Conservation (phyloP, 1,140 invertebrate genomes). For the Aphis craccivora region DNA sequence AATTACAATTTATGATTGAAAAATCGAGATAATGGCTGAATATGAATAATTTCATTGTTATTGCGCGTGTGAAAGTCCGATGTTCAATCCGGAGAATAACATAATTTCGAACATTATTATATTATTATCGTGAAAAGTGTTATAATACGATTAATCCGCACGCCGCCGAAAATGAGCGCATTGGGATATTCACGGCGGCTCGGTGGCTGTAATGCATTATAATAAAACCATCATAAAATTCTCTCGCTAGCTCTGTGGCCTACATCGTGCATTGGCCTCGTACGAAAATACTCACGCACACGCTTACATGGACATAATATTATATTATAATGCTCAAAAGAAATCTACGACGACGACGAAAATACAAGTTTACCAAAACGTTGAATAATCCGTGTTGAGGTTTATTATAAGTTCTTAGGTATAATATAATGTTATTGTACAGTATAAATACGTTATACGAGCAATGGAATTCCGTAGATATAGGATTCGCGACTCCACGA, state of each 20-base stretch:
- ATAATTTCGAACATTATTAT: not conserved
- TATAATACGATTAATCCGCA: not conserved
- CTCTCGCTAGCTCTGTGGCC: not conserved
- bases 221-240: conserved; percentile 8
- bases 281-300: not conserved
- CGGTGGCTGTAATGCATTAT: not conserved
- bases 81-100: not conserved
- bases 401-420: not conserved
- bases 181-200: not conserved
- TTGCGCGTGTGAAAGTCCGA: not conserved
- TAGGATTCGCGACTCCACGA: not conserved
- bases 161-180: not conserved
- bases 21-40: not conserved
- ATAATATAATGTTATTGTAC: not conserved
- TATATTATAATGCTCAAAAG: not conserved
- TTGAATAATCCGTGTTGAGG: not conserved
- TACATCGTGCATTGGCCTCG: conserved; percentile 5
- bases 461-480: not conserved
- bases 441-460: not conserved
- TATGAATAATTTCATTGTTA: not conserved
- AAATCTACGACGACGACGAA: not conserved
- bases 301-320: not conserved
- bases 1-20: conserved; percentile 3
- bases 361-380: not conserved
- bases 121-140: not conserved